A percentile compares a stretch with the other conserved stretches of the same genome.
phyloP scores from a whole-genome alignment of 2,888 invertebrate genomes.

The Linnaemya tessellans region DNA sequence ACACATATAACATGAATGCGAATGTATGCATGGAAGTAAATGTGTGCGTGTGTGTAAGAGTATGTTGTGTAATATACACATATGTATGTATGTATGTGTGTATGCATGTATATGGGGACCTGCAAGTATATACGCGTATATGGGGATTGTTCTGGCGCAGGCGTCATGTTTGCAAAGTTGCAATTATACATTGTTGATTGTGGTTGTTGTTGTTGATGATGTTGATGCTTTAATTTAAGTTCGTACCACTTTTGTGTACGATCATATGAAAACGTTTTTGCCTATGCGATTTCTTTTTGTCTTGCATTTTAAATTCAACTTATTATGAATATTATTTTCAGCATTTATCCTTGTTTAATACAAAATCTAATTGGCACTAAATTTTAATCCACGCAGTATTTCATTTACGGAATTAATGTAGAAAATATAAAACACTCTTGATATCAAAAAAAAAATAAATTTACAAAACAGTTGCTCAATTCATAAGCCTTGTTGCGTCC shows the following conservation, averaged over 20 bases:
- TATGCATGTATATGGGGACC: conserved; percentile 18
- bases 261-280: conserved; percentile 46
- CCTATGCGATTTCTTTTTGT: not conserved
- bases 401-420: not conserved
- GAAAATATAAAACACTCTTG: not conserved
- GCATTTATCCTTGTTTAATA: conserved; percentile 37
- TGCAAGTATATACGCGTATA: not conserved
- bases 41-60: conserved; percentile 13
- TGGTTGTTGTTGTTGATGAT: not conserved
- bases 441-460: no score
- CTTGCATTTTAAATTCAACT: not conserved
- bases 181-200: conserved; percentile 33
- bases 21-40: not conserved
- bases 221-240: conserved; percentile 49
- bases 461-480: no score
- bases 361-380: conserved; percentile 23
- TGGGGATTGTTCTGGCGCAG: conserved; percentile 54
- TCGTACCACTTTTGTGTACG: conserved; percentile 37
- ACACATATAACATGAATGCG: not conserved
- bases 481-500: no score
- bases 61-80: conserved; percentile 1
- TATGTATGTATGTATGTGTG: not conserved
- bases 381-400: not conserved
- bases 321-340: conserved; percentile 16
- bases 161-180: conserved; percentile 54